Evolutionary conservation across 1,140 invertebrate genomes (phyloP).

Genomic region (Drosophila nannoptera): DNA sequence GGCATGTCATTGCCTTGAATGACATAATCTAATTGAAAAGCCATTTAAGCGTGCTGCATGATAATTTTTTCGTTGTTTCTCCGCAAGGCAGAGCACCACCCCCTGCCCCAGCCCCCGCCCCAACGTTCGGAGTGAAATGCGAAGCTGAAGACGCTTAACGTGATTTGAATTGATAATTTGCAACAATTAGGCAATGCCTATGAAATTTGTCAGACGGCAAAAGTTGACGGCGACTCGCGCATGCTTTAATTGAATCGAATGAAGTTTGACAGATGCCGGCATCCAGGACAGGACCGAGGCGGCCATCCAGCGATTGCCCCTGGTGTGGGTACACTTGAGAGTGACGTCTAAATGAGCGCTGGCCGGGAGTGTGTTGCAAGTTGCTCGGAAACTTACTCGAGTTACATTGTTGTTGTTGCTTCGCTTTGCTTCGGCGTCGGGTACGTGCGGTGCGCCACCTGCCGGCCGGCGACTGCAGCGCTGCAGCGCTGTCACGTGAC

Average conservation of each 20-base stretch:
- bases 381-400: slow-evolving; percentile 16
- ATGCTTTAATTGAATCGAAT: slow-evolving; percentile 61
- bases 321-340: slow-evolving; percentile 9
- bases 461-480: slow-evolving; percentile 21
- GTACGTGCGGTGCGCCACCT: slow-evolving; percentile 40
- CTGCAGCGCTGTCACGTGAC: slow-evolving; percentile 33
- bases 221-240: slow-evolving; percentile 13
- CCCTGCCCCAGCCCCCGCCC: no score
- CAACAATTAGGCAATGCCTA: slow-evolving; percentile 58
- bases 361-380: slow-evolving; percentile 7
- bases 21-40: slow-evolving; percentile 78
- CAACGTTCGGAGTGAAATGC: not conserved
- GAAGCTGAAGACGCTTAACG: slow-evolving; percentile 39
- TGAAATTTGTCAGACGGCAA: slow-evolving; percentile 32
- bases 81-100: not conserved
- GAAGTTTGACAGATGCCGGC: slow-evolving; percentile 41
- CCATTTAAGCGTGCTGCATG: slow-evolving; percentile 76
- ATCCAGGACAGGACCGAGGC: not conserved
- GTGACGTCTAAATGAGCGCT: slow-evolving; percentile 23
- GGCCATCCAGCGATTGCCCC: no score
- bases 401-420: slow-evolving; percentile 19
- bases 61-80: slow-evolving; percentile 61
- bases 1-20: slow-evolving; percentile 55
- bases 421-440: not conserved
- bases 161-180: slow-evolving; percentile 76